phyloP scores from a whole-genome alignment of 2,113 vertebrate species.

The Sander vitreus region DNA sequence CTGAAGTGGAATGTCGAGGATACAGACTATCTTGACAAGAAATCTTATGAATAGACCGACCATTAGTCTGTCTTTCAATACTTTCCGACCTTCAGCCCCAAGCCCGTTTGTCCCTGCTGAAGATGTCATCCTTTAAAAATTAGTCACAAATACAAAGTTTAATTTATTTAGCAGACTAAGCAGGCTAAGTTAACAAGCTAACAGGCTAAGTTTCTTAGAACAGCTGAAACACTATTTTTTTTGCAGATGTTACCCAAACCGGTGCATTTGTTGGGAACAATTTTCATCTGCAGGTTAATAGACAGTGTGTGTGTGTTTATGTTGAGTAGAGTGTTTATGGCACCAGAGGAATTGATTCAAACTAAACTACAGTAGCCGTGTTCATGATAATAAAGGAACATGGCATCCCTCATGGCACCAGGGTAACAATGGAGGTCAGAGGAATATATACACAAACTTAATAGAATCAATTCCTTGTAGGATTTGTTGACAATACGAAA shows the following conservation, averaged over 20 bases:
- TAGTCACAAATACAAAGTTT: background rate
- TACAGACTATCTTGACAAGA: background rate
- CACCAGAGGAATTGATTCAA: background rate
- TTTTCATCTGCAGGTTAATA: background rate
- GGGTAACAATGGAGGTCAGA: background rate
- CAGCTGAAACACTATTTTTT: background rate
- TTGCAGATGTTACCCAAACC: background rate
- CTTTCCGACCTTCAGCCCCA: background rate
- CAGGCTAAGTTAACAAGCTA: background rate
- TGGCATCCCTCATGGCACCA: background rate
- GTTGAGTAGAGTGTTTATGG: background rate
- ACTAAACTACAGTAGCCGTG: background rate
- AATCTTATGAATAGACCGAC: background rate
- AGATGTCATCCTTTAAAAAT: background rate
- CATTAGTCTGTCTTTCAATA: background rate
- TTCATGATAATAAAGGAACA: background rate
- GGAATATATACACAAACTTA: background rate
- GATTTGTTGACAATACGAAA: background rate
- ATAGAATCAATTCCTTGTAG: background rate
- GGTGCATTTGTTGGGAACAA: background rate
- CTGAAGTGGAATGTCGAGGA: no score
- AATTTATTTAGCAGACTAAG: background rate
- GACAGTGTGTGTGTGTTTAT: background rate
- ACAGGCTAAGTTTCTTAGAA: background rate
- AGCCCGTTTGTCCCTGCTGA: background rate